Conservation (phyloP, 2,888 invertebrate species). For the Cantharis rustica region DNA sequence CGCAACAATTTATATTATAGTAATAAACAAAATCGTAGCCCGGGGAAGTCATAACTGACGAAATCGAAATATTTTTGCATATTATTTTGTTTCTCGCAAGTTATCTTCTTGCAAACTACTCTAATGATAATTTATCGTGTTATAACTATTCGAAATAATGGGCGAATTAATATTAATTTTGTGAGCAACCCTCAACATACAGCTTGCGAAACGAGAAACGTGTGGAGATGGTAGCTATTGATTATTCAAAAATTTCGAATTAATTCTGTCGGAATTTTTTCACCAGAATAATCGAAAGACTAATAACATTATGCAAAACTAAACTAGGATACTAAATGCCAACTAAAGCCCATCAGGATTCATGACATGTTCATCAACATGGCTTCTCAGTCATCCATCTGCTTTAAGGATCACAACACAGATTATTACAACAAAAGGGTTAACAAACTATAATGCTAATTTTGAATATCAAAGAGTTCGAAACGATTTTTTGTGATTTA, state of each 20-base stretch:
- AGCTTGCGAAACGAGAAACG: neutral
- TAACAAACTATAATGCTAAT: neutral
- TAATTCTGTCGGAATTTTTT: neutral
- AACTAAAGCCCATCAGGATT: neutral
- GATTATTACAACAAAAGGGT: neutral
- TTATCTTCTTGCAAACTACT: neutral
- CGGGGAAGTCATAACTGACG: neutral
- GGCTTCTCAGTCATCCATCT: neutral
- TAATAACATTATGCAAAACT: neutral
- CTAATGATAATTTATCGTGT: neutral
- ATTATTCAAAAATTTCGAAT: neutral
- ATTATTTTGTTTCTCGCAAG: neutral
- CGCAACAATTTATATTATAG: neutral
- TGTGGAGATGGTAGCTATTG: neutral
- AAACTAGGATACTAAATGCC: neutral
- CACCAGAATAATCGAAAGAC: neutral
- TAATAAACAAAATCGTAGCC: neutral
- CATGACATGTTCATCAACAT: neutral
- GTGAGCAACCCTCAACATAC: neutral
- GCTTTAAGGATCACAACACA: neutral
- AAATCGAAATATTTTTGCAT: neutral
- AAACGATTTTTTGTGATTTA: neutral
- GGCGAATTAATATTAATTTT: neutral
- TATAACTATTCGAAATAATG: neutral
- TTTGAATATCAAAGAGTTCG: neutral